Evolutionary conservation across 2,888 invertebrate genomes (phyloP).

Genomic region (Papilio protenor): DNA sequence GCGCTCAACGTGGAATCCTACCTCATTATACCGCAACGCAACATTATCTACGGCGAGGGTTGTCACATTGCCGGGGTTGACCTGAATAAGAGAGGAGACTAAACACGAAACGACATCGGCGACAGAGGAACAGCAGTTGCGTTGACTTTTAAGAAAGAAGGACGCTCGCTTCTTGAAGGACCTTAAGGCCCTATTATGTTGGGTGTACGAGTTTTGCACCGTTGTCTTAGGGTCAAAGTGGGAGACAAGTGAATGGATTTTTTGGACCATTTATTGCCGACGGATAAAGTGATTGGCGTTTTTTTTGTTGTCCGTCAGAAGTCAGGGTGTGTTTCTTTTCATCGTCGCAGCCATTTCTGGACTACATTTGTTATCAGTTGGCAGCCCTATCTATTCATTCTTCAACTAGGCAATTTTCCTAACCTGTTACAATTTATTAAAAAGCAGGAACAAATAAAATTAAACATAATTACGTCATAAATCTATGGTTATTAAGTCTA

Average conservation of each 20-base stretch:
- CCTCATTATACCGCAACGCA: slow-evolving; percentile 29
- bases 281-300: background rate
- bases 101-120: no score
- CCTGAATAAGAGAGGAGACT: background rate
- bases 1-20: slow-evolving; percentile 27
- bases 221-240: background rate
- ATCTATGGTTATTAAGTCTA: background rate
- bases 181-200: no score
- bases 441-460: slow-evolving; percentile 11
- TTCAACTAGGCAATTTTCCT: slow-evolving; percentile 25
- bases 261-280: background rate
- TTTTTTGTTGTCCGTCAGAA: background rate
- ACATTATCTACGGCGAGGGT: slow-evolving; percentile 19
- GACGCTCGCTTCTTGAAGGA: background rate
- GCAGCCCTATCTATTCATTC: slow-evolving; percentile 11
- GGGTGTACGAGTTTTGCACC: no score
- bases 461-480: slow-evolving; percentile 21
- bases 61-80: background rate
- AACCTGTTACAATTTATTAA: slow-evolving; percentile 29
- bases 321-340: background rate
- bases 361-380: background rate
- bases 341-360: background rate
- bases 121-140: no score
- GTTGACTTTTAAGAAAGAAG: no score
- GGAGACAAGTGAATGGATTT: no score